Base-by-base conservation (phyloP, 1,140 invertebrate species). In the Medauroidea extradentata region DNA sequence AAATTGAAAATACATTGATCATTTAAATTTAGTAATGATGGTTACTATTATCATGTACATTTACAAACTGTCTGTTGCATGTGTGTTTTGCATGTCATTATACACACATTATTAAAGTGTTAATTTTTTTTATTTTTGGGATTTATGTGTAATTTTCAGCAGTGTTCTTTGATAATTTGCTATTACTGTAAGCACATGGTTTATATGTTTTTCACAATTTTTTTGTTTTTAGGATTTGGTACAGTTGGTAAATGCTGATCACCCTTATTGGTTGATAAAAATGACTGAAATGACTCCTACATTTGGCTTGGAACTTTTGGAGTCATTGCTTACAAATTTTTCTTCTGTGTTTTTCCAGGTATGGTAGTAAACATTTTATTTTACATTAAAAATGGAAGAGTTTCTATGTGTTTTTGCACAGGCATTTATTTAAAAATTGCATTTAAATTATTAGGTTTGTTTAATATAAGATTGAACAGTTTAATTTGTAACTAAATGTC, bases 211-310 rank as follows among this genome's bases (percentile, higher is more conserved):
- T 9, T 46, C 16, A 42, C 25, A 21, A 39, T 53, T 53, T 41
- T 42, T 41, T 42, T 2, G 29, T 46, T 24, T 68, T 9, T 67
- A 92, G 86, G 96, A 99, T 79, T 84, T 99, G 62, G 94, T 98
- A 46, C 92, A 96, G 69, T 75, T 99, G 53, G 93, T 99, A 1
- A 97, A 98, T 78, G 94, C 91, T 7, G 96, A 99, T 75, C 89
- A 95, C 70, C 93, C 96, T 0, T 87, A 86, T 64, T 99, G 96
- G 96, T 77, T 99, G 38, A 82, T 91, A 16, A 94, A 94, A 5
- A 93, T 99, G 75, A 93, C 92, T 7, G 96, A 98, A 78, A 97
- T 99, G 87, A 96, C 94, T 2, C 83, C 95, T 64, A 97, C 95
- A 2, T 97, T 99, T 78, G 96, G 95, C 5, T 77, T 99, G 57